Conservation (phyloP, 2,797 vertebrate genomes). For the Anabacerthia variegaticeps region DNA sequence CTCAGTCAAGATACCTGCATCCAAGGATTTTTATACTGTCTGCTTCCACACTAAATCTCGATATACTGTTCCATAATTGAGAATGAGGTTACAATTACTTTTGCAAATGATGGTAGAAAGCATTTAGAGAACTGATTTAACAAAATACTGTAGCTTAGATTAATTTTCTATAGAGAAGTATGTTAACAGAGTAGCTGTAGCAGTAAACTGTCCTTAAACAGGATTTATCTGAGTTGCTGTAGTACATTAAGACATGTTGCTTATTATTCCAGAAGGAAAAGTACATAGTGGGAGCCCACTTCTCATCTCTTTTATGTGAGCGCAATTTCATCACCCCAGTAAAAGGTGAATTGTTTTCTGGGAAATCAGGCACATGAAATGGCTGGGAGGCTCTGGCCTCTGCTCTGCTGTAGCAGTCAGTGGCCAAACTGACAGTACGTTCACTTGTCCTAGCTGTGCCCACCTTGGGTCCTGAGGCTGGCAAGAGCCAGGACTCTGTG, state of each 20-base stretch:
- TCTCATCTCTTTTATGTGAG: background rate
- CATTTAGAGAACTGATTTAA: slow-evolving; percentile 53
- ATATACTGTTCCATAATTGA: slow-evolving; percentile 47
- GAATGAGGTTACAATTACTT: slow-evolving; percentile 54
- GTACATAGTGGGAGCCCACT: background rate
- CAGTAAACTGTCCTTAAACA: slow-evolving; percentile 26
- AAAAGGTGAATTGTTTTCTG: background rate
- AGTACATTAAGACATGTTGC: background rate
- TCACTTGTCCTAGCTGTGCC: background rate
- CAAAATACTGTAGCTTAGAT: slow-evolving; percentile 25
- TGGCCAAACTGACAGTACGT: background rate
- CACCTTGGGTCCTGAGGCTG: background rate
- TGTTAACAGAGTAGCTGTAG: slow-evolving; percentile 46
- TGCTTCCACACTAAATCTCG: slow-evolving; percentile 49
- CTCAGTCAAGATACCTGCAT: slow-evolving; percentile 23
- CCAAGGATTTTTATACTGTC: slow-evolving; percentile 41
- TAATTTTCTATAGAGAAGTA: slow-evolving; percentile 38
- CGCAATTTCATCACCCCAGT: background rate
- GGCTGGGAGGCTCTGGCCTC: background rate
- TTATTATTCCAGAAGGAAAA: background rate
- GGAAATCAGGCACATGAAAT: background rate
- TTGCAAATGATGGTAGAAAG: slow-evolving; percentile 27
- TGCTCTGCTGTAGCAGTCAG: background rate
- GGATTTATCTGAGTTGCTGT: slow-evolving; percentile 21
- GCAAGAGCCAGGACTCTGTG: background rate